Evolutionary conservation across 2,113 vertebrate species (phyloP), one percentile per base, ranked within the genome.

Genomic region (Argyrosomus japonicus): DNA sequence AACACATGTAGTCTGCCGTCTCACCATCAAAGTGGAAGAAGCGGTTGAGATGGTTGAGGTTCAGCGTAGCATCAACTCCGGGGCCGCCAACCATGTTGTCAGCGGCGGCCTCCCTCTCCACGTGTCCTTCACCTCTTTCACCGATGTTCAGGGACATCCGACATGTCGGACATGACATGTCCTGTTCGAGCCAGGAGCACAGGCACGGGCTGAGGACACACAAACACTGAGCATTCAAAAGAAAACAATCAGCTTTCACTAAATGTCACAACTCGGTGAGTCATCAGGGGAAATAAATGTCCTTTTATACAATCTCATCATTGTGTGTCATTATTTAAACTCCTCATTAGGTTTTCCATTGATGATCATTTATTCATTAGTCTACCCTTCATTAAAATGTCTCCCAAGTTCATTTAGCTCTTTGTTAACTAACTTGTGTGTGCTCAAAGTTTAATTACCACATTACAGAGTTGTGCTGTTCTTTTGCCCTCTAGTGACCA

Each of bases 71-170:
- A 11, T 19, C 48, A 6, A 6, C 48, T 19, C 4, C 70, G 3
- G 70, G 10, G 15, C 40, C 56, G 1, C 40, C 23, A 1, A 27
- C 45, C 45, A 36, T 19, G 57, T 74, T 74, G 27, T 15, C 57
- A 8, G 48, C 17, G 3, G 2, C 4, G 7, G 45, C 57, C 6
- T 73, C 70, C 23, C 25, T 48, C 77, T 76, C 56, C 23, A 7
- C 18, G 0, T 0, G 40, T 27, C 56, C 40, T 5, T 47, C 94
- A 0, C 94, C 93, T 21, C 86, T 93, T 45, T 85, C 94, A 79
- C 97, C 97, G 3, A 97, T 97, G 78, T 97, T 97, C 8, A 98
- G 96, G 58, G 97, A 97, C 97, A 97, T 96, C 71, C 97, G 95
- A 84, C 97, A 97, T 0, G 96, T 97, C 2, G 97, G 97, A 86